Evolutionary conservation across 2,888 invertebrate genomes (phyloP), one percentile per base, ranked within the genome.

Genomic region (Mythimna lalbum): DNA sequence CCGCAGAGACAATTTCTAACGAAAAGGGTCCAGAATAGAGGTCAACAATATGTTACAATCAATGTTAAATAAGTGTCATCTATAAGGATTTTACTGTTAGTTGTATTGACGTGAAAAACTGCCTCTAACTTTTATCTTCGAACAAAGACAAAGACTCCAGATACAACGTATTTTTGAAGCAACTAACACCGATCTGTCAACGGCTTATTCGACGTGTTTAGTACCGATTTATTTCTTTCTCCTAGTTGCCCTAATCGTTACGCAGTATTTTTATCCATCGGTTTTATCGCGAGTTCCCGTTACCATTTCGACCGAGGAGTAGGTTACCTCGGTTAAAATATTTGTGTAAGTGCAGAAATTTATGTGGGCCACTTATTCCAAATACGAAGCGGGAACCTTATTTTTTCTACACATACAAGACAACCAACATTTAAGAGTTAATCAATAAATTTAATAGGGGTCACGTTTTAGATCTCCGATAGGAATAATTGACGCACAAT

Each of bases 31-130:
- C 82, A 81, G 87, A 84, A 87, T 86, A 75, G 80, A 85, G 82
- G 87, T 86, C 87, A 90, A 72, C 82, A 69, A 78, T 93, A 89
- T 84, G 86, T 93, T 89, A 90, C 91, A 89, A 91, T 92, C 90
- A 90, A 86, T 86, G 86, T 80, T 76, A 78, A 83, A 86, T 85
- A 85, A 87, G 80, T 84, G 79, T 81, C 82, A 89, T 88, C 73
- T 81, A 74, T 87, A 85, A 81, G 80, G 87, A 83, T 86, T 83
- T 81, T 74, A 63, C 57, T 61, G 57, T 68, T 63, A 73, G 49
- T 39, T 65, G 50, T 82, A 64, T 71, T 68, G 61, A 63, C 62
- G 68, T 75, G 59, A 59, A 76, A 76, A 84, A 76, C 56, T 57
- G 47, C 53, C 50, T 43, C 57, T 33, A 57, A 74, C 60, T 81